Conservation (phyloP, 1,140 invertebrate species). For the Bicyclus anynana region DNA sequence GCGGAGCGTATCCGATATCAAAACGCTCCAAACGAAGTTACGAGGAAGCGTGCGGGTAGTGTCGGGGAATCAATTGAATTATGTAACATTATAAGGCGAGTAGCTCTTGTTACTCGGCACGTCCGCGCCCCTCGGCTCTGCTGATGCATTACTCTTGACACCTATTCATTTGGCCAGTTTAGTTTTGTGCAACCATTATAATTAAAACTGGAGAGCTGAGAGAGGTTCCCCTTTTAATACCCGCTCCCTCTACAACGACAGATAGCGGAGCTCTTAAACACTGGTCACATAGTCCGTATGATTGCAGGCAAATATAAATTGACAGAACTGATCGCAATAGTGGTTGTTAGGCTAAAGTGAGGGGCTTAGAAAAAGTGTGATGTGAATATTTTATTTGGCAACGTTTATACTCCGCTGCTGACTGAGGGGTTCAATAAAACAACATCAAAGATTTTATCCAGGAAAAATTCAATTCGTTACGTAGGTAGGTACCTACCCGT, state of each 20-base stretch:
- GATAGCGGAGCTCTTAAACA: conserved; percentile 20
- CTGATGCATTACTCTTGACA: conserved; percentile 69
- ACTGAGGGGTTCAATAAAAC: conserved; percentile 12
- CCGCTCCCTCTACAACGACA: conserved; percentile 8
- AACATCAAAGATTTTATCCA: conserved; percentile 18
- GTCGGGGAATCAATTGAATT: conserved; percentile 75
- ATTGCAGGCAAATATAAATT: conserved; percentile 70
- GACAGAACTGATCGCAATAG: conserved; percentile 60
- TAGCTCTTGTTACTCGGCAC: conserved; percentile 65
- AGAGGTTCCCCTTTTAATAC: conserved; percentile 6
- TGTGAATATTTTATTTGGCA: conserved; percentile 58
- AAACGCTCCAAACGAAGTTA: conserved; percentile 73
- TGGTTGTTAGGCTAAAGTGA: conserved; percentile 55
- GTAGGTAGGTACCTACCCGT: not conserved
- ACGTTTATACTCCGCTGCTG: conserved; percentile 6
- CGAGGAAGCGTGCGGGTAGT: conserved; percentile 67
- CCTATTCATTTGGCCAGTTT: conserved; percentile 64
- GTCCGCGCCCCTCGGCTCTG: conserved; percentile 52
- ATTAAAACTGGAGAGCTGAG: conserved; percentile 21
- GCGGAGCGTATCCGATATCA: conserved; percentile 73
- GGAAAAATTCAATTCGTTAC: conserved; percentile 11
- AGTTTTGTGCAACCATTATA: conserved; percentile 36
- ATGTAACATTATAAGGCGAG: conserved; percentile 72
- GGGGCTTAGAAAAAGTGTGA: conserved; percentile 51
- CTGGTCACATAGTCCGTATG: conserved; percentile 23